Percentiles rank a stretch among this genome's conserved stretches.
These are phyloP conservation scores for Bothrops jararaca DNA, from an alignment of 2,113 vertebrate species.

Conservation along the genomic window DNA sequence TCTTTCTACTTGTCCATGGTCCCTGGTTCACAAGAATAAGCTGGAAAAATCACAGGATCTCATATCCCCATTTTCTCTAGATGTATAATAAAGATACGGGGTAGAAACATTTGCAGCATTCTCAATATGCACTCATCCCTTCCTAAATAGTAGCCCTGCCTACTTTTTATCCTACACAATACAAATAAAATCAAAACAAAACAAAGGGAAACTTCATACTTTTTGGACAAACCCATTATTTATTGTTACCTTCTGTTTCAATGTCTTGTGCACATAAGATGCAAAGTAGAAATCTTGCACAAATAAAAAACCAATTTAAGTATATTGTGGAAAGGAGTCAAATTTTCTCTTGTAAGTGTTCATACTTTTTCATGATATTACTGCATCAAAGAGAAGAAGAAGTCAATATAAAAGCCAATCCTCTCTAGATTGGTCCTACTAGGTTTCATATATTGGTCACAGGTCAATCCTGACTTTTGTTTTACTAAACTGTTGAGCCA, in stretches of 20 bases:
- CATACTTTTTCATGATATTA: not conserved
- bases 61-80: not conserved
- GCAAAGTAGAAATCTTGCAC: not conserved
- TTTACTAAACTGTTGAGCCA: not conserved
- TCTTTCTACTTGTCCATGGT: not conserved
- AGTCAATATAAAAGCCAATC: not conserved
- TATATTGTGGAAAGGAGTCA: not conserved
- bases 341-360: not conserved
- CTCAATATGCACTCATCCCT: not conserved
- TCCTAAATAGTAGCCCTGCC: not conserved
- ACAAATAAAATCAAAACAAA: not conserved
- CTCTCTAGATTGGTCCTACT: not conserved
- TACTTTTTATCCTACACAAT: not conserved
- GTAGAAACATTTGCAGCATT: not conserved
- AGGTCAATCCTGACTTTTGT: not conserved
- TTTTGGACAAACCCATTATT: not conserved
- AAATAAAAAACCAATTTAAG: not conserved
- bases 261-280: not conserved
- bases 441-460: not conserved
- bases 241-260: not conserved
- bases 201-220: not conserved
- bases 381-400: not conserved
- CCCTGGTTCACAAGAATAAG: not conserved
- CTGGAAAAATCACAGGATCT: not conserved
- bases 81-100: not conserved